phyloP scores from a whole-genome alignment of 2,113 vertebrate species.

The Clarias macrocephalus region DNA sequence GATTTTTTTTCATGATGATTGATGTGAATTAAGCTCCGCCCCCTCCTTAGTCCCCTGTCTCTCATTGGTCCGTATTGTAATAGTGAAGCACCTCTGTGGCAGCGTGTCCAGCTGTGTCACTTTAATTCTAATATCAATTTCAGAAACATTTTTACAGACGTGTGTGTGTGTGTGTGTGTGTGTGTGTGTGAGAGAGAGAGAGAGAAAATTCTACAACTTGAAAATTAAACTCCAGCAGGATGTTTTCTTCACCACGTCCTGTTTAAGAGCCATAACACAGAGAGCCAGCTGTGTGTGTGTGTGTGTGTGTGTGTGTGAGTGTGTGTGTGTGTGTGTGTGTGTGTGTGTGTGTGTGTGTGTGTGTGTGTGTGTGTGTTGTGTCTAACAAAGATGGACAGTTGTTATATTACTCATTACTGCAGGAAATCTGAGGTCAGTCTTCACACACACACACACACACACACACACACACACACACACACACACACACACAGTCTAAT shows the following conservation, averaged over 20 bases:
- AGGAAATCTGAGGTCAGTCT: conserved; percentile 6
- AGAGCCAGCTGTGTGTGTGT: conserved; percentile 22
- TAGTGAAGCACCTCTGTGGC: not conserved
- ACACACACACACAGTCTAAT: not conserved
- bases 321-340: conserved; percentile 22
- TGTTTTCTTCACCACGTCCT: conserved; percentile 21
- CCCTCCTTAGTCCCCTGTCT: not conserved
- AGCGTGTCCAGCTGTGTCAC: not conserved
- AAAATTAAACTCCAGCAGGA: conserved; percentile 16
- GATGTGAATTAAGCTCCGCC: not conserved
- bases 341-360: conserved; percentile 26
- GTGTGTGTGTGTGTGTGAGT: conserved; percentile 23
- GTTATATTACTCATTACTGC: conserved; percentile 4
- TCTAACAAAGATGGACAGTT: conserved; percentile 3
- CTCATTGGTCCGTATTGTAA: conserved; percentile 8
- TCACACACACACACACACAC: not conserved
- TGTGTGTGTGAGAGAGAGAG: not conserved
- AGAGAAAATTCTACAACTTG: not conserved
- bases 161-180: not conserved
- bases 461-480: conserved; percentile 8
- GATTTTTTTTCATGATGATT: not conserved
- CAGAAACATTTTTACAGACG: not conserved
- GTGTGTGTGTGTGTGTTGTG: conserved; percentile 23
- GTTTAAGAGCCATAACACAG: conserved; percentile 4
- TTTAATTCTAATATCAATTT: not conserved